Evolutionary conservation across 2,113 vertebrate species (phyloP), one percentile per base, ranked within the genome.

Genomic region (Cichladusa arquata): DNA sequence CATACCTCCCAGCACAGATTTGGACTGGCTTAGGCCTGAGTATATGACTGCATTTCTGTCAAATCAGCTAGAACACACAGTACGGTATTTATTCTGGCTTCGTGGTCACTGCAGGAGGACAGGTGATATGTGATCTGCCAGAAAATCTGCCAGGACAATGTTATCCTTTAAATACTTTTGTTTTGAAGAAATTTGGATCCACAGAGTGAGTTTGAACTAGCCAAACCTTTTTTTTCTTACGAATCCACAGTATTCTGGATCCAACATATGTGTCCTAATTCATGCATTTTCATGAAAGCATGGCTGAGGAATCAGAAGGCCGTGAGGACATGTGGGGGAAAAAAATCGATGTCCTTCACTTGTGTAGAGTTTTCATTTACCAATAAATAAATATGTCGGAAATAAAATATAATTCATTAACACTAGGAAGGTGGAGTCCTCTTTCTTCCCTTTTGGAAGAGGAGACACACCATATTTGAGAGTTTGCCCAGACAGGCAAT

Each of bases 21-120:
- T 51, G 33, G 24, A 36, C 48, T 81, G 51, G 11, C 74, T 78
- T 33, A 51, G 26, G 24, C 12, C 19, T 67, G 70, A 74, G 10
- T 28, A 9, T 72, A n/a, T 79, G 70, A 67, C 40, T 69, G 19
- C 17, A 45, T 85, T 90, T 94, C 61, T 93, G 70, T 72, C 53
- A 87, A 60, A 82, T 76, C 64, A 92, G 12, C 62, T 91, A 42
- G 65, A 84, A 67, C 53, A 74, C 25, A 9, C 3, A 11, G 29
- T 84, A 82, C 44, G 34, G 6, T 94, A 47, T 86, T 91, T 91
- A 47, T 91, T 90, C 82, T 95, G 80, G 58, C 54, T 80, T 86
- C 17, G 34, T 17, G 22, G 31, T 80, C 24, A 77, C 54, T 56
- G 17, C 57, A 42, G 51, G 34, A 85, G 53, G 73, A 91, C 76